A percentile compares a stretch with the other conserved stretches of the same genome.
Conservation (phyloP, 2,113 vertebrate genomes). For the Cacatua alba region DNA sequence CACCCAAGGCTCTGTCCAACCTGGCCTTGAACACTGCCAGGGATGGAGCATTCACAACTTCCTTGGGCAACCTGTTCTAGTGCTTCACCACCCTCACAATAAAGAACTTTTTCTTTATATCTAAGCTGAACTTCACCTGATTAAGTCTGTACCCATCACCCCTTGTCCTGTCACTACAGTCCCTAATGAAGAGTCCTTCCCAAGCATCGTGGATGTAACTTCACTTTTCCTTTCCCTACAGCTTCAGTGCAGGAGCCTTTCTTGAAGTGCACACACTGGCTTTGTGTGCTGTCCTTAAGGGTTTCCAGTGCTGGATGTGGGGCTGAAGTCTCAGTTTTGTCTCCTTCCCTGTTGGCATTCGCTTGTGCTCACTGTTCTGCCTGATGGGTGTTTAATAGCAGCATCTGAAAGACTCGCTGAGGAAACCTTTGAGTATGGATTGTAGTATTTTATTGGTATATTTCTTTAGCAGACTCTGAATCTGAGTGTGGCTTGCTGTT, state of each 20-base stretch:
- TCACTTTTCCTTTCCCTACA: too few species aligned
- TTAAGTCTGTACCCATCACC: too few species aligned
- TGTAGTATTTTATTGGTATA: not conserved
- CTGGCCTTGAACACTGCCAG: too few species aligned
- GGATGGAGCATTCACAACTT: too few species aligned
- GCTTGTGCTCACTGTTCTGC: not conserved
- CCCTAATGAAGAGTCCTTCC: too few species aligned
- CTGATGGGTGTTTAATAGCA: not conserved
- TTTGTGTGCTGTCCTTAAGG: accelerated
- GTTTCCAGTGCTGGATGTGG: accelerated
- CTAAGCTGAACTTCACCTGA: too few species aligned
- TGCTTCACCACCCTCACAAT: too few species aligned
- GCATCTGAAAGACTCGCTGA: not conserved
- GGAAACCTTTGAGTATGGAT: not conserved
- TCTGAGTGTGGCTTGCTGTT: not conserved
- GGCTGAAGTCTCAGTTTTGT: not conserved
- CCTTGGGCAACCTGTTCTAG: too few species aligned
- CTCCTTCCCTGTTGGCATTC: accelerated
- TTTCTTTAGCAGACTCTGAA: not conserved
- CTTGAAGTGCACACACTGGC: accelerated
- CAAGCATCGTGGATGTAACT: too few species aligned
- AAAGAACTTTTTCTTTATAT: too few species aligned
- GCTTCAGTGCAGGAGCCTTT: not conserved
- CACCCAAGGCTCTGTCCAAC: too few species aligned
- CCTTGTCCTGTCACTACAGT: too few species aligned